Conservation (phyloP, 2,797 vertebrate species). For the Sibirionetta formosa region DNA sequence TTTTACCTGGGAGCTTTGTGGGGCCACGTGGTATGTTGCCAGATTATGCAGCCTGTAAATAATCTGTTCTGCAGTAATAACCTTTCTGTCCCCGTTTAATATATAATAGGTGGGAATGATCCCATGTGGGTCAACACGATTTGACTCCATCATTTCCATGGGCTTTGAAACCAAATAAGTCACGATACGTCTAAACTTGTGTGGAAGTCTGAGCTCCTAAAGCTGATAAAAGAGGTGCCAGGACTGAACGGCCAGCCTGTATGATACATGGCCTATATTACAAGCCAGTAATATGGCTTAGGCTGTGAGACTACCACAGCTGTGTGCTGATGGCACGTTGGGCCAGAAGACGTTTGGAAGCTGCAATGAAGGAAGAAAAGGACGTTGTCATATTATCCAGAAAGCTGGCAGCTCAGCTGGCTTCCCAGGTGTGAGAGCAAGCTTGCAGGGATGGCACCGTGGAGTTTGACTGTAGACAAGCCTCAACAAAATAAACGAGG, state of each 20-base stretch:
- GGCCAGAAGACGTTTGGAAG: background rate
- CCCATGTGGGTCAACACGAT: background rate
- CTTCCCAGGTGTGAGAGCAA: background rate
- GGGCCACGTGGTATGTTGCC: background rate
- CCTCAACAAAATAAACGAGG: background rate
- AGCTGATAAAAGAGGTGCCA: background rate
- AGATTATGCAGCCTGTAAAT: background rate
- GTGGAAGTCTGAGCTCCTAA: background rate
- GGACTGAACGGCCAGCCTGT: background rate
- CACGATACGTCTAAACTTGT: accelerated
- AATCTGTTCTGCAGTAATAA: background rate
- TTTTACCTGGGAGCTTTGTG: background rate
- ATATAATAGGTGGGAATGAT: background rate
- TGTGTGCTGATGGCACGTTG: background rate
- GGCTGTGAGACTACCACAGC: background rate
- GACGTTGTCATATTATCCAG: accelerated
- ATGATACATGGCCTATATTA: accelerated
- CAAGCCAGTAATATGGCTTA: accelerated
- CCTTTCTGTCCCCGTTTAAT: background rate
- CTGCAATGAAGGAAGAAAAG: background rate
- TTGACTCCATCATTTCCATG: background rate
- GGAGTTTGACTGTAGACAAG: background rate
- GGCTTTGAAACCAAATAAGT: background rate
- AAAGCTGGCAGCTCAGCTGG: background rate
- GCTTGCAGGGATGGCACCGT: background rate